Percentiles rank a stretch among this genome's conserved stretches.
phyloP scores from a whole-genome alignment of 2,113 vertebrate genomes.

The Choloepus hoffmanni region DNA sequence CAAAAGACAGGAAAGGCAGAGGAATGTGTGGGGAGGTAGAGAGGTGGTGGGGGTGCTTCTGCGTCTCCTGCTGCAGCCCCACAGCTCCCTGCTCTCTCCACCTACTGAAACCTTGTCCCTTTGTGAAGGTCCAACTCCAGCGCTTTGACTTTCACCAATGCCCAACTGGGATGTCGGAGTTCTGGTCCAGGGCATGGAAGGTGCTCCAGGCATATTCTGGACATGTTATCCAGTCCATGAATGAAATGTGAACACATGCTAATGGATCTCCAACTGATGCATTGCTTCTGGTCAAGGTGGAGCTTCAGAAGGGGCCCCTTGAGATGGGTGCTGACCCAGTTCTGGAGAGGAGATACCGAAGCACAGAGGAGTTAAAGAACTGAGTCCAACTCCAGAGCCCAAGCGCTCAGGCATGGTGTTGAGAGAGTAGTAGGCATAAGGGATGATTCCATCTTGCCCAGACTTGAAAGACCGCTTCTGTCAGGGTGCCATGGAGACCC shows the following conservation, averaged over 20 bases:
- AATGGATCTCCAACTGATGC: no score
- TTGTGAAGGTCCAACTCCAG: not conserved
- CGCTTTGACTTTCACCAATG: not conserved
- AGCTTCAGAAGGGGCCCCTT: not conserved
- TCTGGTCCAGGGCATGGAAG: not conserved
- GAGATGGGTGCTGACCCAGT: accelerated
- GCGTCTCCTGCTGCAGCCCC: accelerated
- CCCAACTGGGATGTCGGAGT: not conserved
- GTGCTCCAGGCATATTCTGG: not conserved
- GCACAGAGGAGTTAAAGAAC: no score
- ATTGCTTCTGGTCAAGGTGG: not conserved
- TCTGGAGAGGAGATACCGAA: not conserved
- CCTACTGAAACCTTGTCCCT: not conserved
- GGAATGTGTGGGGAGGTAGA: not conserved
- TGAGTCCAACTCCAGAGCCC: not conserved
- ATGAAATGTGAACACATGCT: not conserved
- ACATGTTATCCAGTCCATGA: not conserved
- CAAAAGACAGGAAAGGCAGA: not conserved
- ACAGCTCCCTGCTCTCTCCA: no score
- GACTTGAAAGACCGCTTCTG: not conserved
- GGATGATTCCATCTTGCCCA: not conserved
- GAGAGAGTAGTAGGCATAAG: not conserved
- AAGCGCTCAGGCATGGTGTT: not conserved
- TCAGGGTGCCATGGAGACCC: not conserved
- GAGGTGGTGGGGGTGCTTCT: not conserved